These are phyloP conservation scores for Leucophora obtusa DNA, from an alignment of 2,888 invertebrate species.

Conservation along the genomic window DNA sequence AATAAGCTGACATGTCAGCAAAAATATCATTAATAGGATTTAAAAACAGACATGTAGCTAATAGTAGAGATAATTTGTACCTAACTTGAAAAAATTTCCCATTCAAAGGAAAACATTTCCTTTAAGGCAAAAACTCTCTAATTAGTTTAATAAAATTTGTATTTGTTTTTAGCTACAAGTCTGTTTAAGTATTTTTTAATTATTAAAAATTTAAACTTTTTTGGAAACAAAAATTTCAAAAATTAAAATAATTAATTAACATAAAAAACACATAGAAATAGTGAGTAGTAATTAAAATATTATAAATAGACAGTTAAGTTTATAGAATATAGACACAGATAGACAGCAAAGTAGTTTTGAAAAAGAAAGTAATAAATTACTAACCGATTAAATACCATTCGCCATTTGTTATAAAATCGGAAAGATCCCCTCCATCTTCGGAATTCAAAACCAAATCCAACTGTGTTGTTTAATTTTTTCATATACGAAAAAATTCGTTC, in stretches of 20 bases:
- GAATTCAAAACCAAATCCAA: conserved; percentile 97
- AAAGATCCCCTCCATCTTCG: conserved; percentile 94
- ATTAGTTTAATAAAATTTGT: background rate
- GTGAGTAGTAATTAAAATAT: conserved; percentile 33
- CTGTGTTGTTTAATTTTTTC: conserved; percentile 79
- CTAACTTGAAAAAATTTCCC: too few relatives aligned
- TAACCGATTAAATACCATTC: conserved; percentile 99
- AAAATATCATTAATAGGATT: background rate
- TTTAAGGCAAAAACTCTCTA: background rate
- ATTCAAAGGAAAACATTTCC: too few relatives aligned
- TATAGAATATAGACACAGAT: conserved; percentile 41
- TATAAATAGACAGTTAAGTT: conserved; percentile 53
- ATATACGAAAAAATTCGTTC: conserved; percentile 56
- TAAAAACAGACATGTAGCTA: background rate
- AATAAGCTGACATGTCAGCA: background rate
- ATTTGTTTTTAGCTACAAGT: background rate
- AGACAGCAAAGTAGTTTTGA: conserved; percentile 7
- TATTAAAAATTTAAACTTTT: background rate
- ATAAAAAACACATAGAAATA: conserved; percentile 43
- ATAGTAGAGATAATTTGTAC: background rate
- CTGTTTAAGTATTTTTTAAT: background rate
- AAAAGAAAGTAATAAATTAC: conserved; percentile 53
- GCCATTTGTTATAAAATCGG: conserved; percentile 98
- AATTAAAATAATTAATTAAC: conserved; percentile 6
- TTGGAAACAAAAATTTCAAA: too few relatives aligned